phyloP scores from a whole-genome alignment of 2,113 vertebrate genomes.

The Tricholaema leucomelas region DNA sequence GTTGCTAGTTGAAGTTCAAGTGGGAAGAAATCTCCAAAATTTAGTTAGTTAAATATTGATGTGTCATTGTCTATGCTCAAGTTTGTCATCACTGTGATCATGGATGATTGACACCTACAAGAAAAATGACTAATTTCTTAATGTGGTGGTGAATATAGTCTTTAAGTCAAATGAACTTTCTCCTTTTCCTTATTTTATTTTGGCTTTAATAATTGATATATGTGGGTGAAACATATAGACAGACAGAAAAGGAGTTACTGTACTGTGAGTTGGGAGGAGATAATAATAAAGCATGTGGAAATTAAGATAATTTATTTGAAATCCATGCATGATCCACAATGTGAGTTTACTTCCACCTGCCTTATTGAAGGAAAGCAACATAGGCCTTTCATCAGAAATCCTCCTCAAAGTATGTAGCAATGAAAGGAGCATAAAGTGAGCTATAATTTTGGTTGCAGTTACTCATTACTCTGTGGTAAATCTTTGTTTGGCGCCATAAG shows the following conservation, averaged over 20 bases:
- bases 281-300: neutral
- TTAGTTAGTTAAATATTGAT: neutral
- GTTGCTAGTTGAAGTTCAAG: neutral
- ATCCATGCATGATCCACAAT: neutral
- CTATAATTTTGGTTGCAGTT: conserved; percentile 26
- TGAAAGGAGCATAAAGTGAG: neutral
- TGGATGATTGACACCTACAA: neutral
- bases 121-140: neutral
- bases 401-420: neutral
- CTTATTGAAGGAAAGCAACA: neutral
- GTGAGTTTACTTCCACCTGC: neutral
- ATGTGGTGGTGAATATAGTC: neutral
- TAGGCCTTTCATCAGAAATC: neutral
- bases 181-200: neutral
- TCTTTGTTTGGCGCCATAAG: conserved; percentile 15
- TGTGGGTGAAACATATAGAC: neutral
- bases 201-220: neutral
- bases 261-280: neutral
- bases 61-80: neutral
- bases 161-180: neutral
- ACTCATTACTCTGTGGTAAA: conserved; percentile 13
- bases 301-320: neutral
- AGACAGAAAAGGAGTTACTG: neutral
- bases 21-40: neutral
- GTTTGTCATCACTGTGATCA: neutral